These are phyloP conservation scores for Tokudaia muenninki DNA, from an alignment of 2,797 vertebrate species.

Conservation along the genomic window DNA sequence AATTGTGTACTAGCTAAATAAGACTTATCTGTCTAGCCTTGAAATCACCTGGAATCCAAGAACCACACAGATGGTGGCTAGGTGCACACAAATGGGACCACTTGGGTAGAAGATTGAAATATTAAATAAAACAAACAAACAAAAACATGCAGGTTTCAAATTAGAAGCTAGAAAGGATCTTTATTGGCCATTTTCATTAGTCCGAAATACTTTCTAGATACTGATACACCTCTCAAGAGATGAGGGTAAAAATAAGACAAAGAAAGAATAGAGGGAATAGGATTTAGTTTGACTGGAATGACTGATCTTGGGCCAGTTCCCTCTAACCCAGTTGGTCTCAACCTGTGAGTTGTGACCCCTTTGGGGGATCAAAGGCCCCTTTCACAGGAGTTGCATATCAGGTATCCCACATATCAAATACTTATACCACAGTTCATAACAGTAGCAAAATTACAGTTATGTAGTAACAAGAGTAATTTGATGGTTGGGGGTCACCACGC, in stretches of 20 bases:
- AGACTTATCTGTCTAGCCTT: neutral
- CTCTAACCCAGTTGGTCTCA: neutral
- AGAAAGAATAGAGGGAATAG: conserved; percentile 1
- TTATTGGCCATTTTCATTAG: conserved; percentile 15
- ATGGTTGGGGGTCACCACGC: neutral
- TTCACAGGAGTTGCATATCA: neutral
- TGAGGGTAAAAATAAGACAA: neutral
- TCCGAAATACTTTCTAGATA: neutral
- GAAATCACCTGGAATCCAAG: neutral
- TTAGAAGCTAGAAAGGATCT: conserved; percentile 18
- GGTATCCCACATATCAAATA: neutral
- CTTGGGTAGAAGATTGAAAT: conserved; percentile 1
- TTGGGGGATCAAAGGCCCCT: neutral
- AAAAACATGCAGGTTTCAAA: neutral
- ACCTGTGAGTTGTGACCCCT: neutral
- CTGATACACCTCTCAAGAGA: neutral
- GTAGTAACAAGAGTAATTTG: neutral
- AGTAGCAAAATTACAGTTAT: neutral
- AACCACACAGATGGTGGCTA: neutral
- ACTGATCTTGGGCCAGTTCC: neutral
- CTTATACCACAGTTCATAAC: neutral
- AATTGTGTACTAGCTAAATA: neutral
- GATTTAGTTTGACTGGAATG: neutral
- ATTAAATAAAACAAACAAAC: neutral
- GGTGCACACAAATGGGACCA: neutral